Conservation (phyloP, 1,140 invertebrate genomes). For the Plodia interpunctella region DNA sequence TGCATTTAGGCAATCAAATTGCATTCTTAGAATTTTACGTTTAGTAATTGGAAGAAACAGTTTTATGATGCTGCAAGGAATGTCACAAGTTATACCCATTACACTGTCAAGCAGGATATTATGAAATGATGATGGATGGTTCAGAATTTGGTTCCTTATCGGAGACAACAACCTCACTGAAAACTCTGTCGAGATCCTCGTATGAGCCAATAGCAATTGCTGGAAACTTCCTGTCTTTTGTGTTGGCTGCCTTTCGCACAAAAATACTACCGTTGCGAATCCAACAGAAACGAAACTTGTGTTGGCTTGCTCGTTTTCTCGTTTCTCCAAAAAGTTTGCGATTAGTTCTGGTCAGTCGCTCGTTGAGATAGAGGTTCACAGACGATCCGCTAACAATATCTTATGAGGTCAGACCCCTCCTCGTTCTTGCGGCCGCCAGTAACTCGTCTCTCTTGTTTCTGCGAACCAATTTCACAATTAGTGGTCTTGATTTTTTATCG, state of each 20-base stretch:
- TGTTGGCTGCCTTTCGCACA: background rate
- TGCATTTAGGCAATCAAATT: too few species aligned
- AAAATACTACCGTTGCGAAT: background rate
- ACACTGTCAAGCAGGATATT: too few species aligned
- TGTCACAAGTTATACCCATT: too few species aligned
- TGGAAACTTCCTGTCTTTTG: background rate
- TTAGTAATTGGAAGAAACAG: too few species aligned
- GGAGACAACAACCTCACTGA: too few species aligned
- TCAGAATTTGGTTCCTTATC: too few species aligned
- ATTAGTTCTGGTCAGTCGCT: background rate
- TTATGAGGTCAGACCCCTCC: background rate
- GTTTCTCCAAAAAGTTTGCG: background rate
- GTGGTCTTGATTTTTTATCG: background rate
- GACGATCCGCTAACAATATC: background rate
- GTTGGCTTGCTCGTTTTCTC: background rate
- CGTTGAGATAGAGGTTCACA: background rate
- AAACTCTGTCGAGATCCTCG: background rate
- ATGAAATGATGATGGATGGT: too few species aligned
- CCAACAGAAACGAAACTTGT: background rate
- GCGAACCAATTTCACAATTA: background rate
- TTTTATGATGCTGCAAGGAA: too few species aligned
- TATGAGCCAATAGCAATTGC: background rate
- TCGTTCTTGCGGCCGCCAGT: background rate
- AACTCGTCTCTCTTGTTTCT: background rate
- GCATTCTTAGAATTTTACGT: too few species aligned